These are phyloP conservation scores for Arrhamphus sclerolepis DNA, from an alignment of 2,797 vertebrate species.

Conservation along the genomic window DNA sequence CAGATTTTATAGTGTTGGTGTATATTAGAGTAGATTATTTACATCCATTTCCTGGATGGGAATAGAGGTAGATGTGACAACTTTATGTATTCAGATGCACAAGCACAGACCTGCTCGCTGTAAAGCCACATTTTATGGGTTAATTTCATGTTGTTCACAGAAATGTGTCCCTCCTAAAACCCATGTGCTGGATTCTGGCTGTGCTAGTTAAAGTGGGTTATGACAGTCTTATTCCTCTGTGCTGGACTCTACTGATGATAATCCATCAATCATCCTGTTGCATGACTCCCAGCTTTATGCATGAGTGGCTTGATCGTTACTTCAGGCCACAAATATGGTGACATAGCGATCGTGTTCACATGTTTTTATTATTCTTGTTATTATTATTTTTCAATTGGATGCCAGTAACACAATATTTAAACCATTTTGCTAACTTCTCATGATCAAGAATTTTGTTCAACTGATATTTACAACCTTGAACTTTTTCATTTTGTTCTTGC, in stretches of 20 bases:
- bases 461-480: no score
- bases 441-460: no score
- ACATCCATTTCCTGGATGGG: not conserved
- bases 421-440: no score
- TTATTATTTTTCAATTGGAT: no score
- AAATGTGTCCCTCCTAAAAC: conserved; percentile 39
- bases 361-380: no score
- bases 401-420: no score
- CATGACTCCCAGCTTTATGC: conserved; percentile 24
- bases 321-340: no score
- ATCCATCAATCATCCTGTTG: conserved; percentile 63
- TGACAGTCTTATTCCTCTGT: conserved; percentile 57
- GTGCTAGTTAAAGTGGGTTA: conserved; percentile 70
- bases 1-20: not conserved
- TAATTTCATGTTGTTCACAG: conserved; percentile 72
- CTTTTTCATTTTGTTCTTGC: no score
- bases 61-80: not conserved
- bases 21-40: conserved; percentile 5
- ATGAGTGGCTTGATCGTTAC: conserved; percentile 25
- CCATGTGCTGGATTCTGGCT: conserved; percentile 49
- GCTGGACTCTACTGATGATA: conserved; percentile 53
- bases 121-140: conserved; percentile 46
- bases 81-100: conserved; percentile 22
- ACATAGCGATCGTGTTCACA: no score
- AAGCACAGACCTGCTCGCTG: not conserved